These are phyloP conservation scores for Pseudorasbora parva DNA, from an alignment of 2,113 vertebrate genomes.

Conservation along the genomic window DNA sequence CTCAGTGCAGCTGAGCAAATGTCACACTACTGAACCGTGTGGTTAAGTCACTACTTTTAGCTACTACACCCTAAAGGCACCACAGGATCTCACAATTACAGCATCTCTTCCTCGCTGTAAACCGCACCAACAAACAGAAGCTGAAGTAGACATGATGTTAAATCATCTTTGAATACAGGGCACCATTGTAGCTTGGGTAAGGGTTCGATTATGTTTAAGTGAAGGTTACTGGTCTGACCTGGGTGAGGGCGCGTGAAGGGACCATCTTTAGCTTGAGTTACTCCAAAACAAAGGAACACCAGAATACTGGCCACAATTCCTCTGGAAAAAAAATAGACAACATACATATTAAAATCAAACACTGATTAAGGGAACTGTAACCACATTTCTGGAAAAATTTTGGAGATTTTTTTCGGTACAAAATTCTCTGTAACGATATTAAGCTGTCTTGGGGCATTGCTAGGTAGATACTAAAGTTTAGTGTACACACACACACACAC, in stretches of 20 bases:
- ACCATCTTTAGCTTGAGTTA: conserved; percentile 98
- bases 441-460: too few species aligned
- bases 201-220: neutral
- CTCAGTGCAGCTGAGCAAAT: neutral
- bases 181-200: neutral
- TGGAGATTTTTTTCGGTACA: neutral
- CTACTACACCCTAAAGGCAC: neutral
- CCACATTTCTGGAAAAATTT: neutral
- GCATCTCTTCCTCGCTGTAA: neutral
- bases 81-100: neutral
- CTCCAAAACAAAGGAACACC: conserved; percentile 97
- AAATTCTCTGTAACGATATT: neutral
- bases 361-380: neutral
- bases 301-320: conserved; percentile 97
- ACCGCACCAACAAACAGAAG: too few species aligned
- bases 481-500: too few species aligned
- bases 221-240: conserved; percentile 76
- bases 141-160: neutral
- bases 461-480: too few species aligned
- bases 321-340: conserved; percentile 72
- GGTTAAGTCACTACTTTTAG: neutral
- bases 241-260: conserved; percentile 97
- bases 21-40: neutral
- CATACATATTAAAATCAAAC: conserved; percentile 10
- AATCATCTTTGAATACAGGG: neutral